A percentile compares a stretch with the other conserved stretches of the same genome.
Evolutionary conservation across 1,140 invertebrate genomes (phyloP).

Genomic region (Drosophila dunni): DNA sequence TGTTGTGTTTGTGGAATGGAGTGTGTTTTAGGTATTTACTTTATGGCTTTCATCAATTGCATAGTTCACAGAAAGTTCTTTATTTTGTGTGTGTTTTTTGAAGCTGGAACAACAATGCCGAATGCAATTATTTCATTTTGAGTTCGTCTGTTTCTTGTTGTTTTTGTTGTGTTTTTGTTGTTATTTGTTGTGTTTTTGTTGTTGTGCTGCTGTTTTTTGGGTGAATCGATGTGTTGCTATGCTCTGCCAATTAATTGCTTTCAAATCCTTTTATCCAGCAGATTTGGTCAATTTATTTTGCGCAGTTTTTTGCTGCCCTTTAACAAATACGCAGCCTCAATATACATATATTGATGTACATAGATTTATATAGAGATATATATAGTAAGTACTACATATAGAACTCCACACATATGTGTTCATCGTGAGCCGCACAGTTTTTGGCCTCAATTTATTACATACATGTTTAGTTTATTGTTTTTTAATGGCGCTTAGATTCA

Average conservation of each 20-base stretch:
- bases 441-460: constrained; percentile 74
- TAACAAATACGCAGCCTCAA: constrained; percentile 36
- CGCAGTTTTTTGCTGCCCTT: constrained; percentile 57
- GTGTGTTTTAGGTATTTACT: constrained; percentile 50
- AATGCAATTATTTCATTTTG: constrained; percentile 40
- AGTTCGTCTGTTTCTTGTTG: constrained; percentile 34
- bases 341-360: background rate
- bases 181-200: constrained; percentile 9
- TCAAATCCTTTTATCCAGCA: constrained; percentile 82
- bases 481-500: constrained; percentile 81
- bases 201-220: constrained; percentile 21
- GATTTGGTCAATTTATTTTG: constrained; percentile 82
- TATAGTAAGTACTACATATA: constrained; percentile 6
- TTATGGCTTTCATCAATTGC: constrained; percentile 55
- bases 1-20: background rate
- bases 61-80: constrained; percentile 21
- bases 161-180: constrained; percentile 20
- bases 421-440: constrained; percentile 26
- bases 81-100: constrained; percentile 11
- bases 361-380: constrained; percentile 4
- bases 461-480: constrained; percentile 81
- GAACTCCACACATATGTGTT: constrained; percentile 19
- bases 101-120: constrained; percentile 14
- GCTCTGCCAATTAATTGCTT: constrained; percentile 78
- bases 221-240: constrained; percentile 54